Base-by-base conservation (phyloP, 1,140 invertebrate genomes). In the Micrasema longulum region DNA sequence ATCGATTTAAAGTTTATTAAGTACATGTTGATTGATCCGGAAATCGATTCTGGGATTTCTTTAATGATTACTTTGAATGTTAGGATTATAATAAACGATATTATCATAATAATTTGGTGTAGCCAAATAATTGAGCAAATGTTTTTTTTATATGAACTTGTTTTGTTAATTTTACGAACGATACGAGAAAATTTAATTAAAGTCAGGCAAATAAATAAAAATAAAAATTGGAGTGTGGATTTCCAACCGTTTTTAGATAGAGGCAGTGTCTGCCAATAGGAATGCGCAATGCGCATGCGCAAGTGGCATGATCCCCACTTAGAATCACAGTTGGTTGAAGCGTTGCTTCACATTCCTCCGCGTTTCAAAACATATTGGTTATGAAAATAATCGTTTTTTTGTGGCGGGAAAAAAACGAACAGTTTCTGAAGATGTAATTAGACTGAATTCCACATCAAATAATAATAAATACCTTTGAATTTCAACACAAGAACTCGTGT, bases 351-450 rank as follows among this genome's bases (percentile, higher is more conserved):
- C 55, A 60, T 60, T 60, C 55, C 55, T 60, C 16, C 16, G 55
- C 55, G 55, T 60, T 41, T 60, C 55, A 60, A 60, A 60, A 60
- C 55, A 20, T 41, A 60, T 60, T 60, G 55, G 35, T 38, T 60
- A 60, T 60, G 23, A 55, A 35, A 31, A 55, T 55, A 55, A 55
- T 55, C 23, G 26, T 23, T 35, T 55, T 55, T 35, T 55, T 55
- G 52, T 14, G 52, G 52, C 52, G 12, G 52, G 26, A 55, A 55
- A 55, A 55, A 55, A 55, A 55, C 52, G 31, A 14, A 16, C 53
- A 57, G 53, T 57, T 57, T 57, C 53, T 57, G 53, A 57, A 60
- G 55, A 60, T 60, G 55, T 60, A 60, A 60, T 60, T 41, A 60
- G 55, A 60, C 55, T 41, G 55, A 60, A 41, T 36, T 60, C 55